Evolutionary conservation across 2,888 invertebrate genomes (phyloP).

Genomic region (Monoplex corrugatus): DNA sequence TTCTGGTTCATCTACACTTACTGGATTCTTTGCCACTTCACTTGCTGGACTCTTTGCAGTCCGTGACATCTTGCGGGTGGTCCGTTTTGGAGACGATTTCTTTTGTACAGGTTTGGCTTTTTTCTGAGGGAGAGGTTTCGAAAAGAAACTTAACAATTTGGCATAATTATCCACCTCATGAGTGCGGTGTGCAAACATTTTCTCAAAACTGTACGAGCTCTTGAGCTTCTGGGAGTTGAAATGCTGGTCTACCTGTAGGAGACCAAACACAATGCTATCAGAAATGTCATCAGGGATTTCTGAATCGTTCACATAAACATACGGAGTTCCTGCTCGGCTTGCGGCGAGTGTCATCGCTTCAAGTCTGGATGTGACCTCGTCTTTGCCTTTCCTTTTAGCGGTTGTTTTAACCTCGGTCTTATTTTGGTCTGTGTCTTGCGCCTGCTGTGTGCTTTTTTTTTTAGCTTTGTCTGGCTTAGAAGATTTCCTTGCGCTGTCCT

Average conservation of each 20-base stretch:
- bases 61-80: no score
- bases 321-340: not conserved
- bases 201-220: conserved; percentile 45
- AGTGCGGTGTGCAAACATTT: conserved; percentile 1
- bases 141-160: not conserved
- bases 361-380: no score
- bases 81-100: no score
- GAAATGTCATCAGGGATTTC: conserved; percentile 10
- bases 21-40: no score
- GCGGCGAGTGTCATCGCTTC: no score
- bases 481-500: no score
- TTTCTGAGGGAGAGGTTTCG: conserved; percentile 25
- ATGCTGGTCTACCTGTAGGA: conserved; percentile 6
- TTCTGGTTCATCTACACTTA: no score
- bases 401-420: not conserved
- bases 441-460: not conserved
- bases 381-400: not conserved
- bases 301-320: not conserved
- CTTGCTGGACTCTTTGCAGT: no score
- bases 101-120: not conserved
- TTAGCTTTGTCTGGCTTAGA: no score
- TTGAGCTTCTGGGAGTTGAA: conserved; percentile 20
- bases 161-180: not conserved
- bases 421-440: not conserved
- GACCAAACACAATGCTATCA: not conserved